Evolutionary conservation across 2,113 vertebrate species (phyloP), one percentile per base, ranked within the genome.

Genomic region (Pogonocichla stellata): DNA sequence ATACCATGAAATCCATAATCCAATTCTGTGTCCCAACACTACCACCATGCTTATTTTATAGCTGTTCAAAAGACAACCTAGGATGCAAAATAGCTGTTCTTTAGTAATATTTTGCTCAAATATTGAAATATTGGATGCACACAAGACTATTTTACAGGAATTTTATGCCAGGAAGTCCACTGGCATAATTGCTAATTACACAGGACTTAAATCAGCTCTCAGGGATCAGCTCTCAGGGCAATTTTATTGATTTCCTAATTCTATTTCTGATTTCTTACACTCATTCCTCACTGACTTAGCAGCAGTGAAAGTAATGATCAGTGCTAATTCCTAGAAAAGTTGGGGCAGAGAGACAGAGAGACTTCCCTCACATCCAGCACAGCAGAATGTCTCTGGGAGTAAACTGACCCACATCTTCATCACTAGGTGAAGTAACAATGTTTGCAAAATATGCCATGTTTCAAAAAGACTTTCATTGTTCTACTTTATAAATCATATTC

Each of bases 231-330:
- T 81, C 50, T 92, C n/a, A 65, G 45, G 65, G 53, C 19, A 75
- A n/a, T 54, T 78, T 71, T 62, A 96, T 85, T 58, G 86, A 92
- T 87, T 94, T 91, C 70, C 23, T 87, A 33, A 79, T 89, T 56
- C 42, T 45, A 7, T 65, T 89, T 95, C 54, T 81, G 51, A 48
- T 87, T 91, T 72, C 40, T 72, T 57, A 54, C 11, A 36, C 16
- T 65, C 1, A 2, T 47, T 93, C 40, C 50, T 91, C 71, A 62
- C 40, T 77, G n/a, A 45, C 29, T 65, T 65, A 86, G 67, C 31
- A 79, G 53, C 58, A 87, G 23, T 38, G 43, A 65, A 91, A 86
- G 26, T 69, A 82, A 73, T 31, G 16, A 66, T 85, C 34, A 57
- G 7, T 3, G 1, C 40, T 73, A 80, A 69, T 23, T 43, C 14